A percentile compares a stretch with the other conserved stretches of the same genome.
These are phyloP conservation scores for Onychomys torridus DNA, from an alignment of 2,797 vertebrate genomes.

Conservation along the genomic window DNA sequence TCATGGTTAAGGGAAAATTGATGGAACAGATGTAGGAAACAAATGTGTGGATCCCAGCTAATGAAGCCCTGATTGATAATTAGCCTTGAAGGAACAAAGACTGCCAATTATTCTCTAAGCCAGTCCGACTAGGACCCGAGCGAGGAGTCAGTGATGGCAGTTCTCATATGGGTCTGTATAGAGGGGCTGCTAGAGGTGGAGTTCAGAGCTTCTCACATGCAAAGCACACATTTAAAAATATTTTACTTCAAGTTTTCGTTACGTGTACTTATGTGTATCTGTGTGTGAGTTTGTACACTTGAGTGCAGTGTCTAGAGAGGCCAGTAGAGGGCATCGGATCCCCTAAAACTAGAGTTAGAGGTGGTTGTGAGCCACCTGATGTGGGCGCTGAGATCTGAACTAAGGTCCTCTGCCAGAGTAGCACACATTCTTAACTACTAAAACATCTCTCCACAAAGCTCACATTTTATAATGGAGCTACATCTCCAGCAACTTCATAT, in stretches of 20 bases:
- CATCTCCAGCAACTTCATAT: neutral
- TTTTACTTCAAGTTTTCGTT: neutral
- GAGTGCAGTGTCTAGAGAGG: neutral
- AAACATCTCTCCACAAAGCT: neutral
- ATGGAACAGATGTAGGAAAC: conserved; percentile 77
- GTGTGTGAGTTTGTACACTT: neutral
- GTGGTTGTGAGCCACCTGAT: neutral
- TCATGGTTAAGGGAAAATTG: conserved; percentile 69
- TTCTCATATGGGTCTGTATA: neutral
- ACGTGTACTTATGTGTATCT: neutral
- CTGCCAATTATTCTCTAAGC: conserved; percentile 12
- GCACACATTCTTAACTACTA: neutral
- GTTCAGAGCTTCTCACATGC: neutral
- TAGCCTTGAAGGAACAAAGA: conserved; percentile 65
- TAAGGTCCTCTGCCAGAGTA: neutral
- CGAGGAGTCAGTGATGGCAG: neutral
- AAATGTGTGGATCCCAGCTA: conserved; percentile 71
- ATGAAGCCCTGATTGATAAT: conserved; percentile 74
- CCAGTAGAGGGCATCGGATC: neutral
- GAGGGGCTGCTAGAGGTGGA: neutral
- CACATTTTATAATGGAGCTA: neutral
- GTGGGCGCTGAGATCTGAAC: neutral
- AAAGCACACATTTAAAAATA: neutral
- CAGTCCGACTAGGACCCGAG: conserved; percentile 21
- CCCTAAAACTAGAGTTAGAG: neutral